Base-by-base conservation (phyloP, 2,888 invertebrate genomes). In the Ecliptopera silaceata region DNA sequence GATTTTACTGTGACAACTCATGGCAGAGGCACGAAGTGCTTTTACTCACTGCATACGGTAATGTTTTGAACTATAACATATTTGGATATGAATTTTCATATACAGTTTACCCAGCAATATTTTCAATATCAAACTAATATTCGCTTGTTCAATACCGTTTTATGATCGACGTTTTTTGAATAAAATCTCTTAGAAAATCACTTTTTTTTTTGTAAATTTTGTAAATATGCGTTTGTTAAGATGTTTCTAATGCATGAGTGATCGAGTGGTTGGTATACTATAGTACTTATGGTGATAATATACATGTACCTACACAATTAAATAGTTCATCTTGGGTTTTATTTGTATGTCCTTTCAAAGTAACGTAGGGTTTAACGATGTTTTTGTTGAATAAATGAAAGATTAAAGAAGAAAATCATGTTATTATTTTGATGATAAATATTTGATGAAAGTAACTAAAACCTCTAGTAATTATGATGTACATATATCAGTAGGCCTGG, bases 171-270 rank as follows among this genome's bases (percentile, higher is more conserved):
- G 11, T 51, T 41, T 43, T 6, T 5, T 15, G 41, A 38, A 26
- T n/a, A 6, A 10, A 51, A 59, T 20, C 45, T 50, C 17, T 36
- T 38, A 41, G n/a, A n/a, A 49, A 54, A 52, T 59, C 47, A 58
- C 60, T 53, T 62, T 54, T 53, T 62, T 54, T 74, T 65, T 57
- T 86, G 86, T 86, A 86, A 78, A 86, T 84, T 82, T 76, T 86
- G 86, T 86, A 86, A 83, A 86, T 86, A 86, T 68, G 67, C 71
- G 73, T 77, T 80, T 77, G 73, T 78, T 71, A 83, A 80, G 79
- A 75, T 72, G 66, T 48, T 44, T 47, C 29, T 52, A 45, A 44
- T 36, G 48, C 34, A 42, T 42, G 38, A 26, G 38, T 34, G 50
- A 18, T 34, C 42, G 46, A 11, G 15, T 8, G 53, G 46, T 36